A percentile compares a stretch with the other conserved stretches of the same genome.
These are phyloP conservation scores for Pinctada fucata DNA, from an alignment of 2,888 invertebrate genomes.

Conservation along the genomic window DNA sequence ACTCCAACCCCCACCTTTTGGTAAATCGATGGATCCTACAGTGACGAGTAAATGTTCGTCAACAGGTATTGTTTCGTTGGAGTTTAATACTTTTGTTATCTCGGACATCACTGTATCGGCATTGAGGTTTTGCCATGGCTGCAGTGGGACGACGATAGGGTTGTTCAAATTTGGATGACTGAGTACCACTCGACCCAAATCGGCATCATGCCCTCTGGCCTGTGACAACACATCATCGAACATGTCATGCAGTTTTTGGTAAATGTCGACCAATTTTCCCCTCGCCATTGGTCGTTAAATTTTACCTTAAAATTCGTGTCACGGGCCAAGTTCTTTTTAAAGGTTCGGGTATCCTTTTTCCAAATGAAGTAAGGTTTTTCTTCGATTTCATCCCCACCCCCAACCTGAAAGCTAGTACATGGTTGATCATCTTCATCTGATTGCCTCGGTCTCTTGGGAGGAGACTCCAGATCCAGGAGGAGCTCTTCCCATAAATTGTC, in stretches of 20 bases:
- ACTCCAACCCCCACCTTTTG: conserved; percentile 29
- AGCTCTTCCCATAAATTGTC: conserved; percentile 4
- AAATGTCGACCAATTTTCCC: conserved; percentile 11
- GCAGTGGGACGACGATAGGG: conserved; percentile 45
- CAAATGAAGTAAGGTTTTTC: conserved; percentile 14
- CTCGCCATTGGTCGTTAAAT: conserved; percentile 17
- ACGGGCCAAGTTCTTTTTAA: conserved; percentile 21
- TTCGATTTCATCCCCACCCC: background rate
- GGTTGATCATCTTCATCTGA: conserved; percentile 4
- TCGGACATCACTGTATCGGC: conserved; percentile 33
- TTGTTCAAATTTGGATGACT: conserved; percentile 39
- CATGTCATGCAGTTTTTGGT: conserved; percentile 5
- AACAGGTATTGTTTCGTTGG: conserved; percentile 30
- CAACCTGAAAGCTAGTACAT: conserved; percentile 6
- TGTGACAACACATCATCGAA: conserved; percentile 32
- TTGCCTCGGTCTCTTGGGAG: conserved; percentile 4
- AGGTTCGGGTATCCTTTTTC: conserved; percentile 16
- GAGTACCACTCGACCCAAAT: conserved; percentile 34
- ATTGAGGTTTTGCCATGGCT: conserved; percentile 36
- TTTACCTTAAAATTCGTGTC: conserved; percentile 14
- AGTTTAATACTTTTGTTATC: conserved; percentile 39
- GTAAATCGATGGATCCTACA: conserved; percentile 33
- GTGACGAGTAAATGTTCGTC: conserved; percentile 27
- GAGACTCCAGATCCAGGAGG: background rate
- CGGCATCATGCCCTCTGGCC: conserved; percentile 33